Evolutionary conservation across 2,888 invertebrate species (phyloP).

Genomic region (Acleris holmiana): DNA sequence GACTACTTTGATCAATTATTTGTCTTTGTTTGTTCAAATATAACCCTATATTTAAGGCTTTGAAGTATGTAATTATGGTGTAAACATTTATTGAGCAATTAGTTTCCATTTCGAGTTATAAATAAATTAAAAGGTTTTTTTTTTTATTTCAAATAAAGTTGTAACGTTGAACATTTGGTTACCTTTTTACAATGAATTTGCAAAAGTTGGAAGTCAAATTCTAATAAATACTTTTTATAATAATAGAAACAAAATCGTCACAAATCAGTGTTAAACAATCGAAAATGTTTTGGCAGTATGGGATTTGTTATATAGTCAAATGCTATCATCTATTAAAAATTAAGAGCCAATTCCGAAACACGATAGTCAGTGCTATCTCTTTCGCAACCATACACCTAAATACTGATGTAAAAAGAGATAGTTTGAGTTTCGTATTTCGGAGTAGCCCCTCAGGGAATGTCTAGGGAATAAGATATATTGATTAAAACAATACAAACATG

Average conservation of each 20-base stretch:
- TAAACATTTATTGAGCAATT: not conserved
- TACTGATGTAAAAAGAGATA: not conserved
- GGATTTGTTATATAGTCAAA: conserved; percentile 8
- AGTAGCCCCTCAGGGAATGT: conserved; percentile 38
- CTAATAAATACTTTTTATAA: too few relatives aligned
- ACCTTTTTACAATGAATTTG: too few relatives aligned
- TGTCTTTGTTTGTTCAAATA: conserved; percentile 6
- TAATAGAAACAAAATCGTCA: conserved; percentile 3
- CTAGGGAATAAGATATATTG: conserved; percentile 33
- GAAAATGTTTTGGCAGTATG: conserved; percentile 19
- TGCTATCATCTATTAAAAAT: conserved; percentile 20
- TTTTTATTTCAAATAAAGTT: too few relatives aligned
- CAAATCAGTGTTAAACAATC: not conserved
- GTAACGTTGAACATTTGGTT: too few relatives aligned
- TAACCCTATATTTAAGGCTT: not conserved
- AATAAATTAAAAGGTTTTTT: too few relatives aligned
- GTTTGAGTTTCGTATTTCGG: not conserved
- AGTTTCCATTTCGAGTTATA: conserved; percentile 7
- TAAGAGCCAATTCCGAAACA: not conserved
- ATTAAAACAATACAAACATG: conserved; percentile 20
- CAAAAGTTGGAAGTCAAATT: too few relatives aligned
- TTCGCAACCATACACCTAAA: not conserved
- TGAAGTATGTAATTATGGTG: conserved; percentile 1
- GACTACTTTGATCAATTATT: conserved; percentile 12
- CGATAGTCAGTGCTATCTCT: not conserved